Conservation (phyloP, 2,888 invertebrate species). For the Dryocosmus kuriphilus region DNA sequence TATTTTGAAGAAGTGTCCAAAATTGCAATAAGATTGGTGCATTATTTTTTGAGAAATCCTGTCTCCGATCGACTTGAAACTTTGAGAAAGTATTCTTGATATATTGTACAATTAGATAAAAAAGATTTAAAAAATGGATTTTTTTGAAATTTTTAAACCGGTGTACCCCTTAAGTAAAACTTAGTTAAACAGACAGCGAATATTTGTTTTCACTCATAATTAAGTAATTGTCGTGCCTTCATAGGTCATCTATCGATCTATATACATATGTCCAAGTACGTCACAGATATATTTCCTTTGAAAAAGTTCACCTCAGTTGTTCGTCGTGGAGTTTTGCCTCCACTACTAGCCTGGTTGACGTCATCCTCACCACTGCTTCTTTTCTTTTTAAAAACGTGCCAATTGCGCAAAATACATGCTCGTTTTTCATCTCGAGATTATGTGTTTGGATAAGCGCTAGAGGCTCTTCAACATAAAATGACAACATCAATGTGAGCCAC, state of each 20-base stretch:
- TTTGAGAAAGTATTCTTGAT: too few species aligned
- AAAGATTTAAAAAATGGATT: too few species aligned
- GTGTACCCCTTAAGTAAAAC: neutral
- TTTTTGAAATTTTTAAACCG: too few species aligned
- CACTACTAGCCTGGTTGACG: constrained; percentile 46
- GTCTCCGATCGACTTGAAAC: too few species aligned
- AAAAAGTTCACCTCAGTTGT: constrained; percentile 24
- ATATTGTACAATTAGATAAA: too few species aligned
- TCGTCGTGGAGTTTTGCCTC: constrained; percentile 16
- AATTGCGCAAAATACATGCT: constrained; percentile 71
- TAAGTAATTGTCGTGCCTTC: constrained; percentile 17
- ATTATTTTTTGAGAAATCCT: too few species aligned
- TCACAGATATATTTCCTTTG: constrained; percentile 34
- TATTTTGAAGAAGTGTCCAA: too few species aligned
- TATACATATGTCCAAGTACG: constrained; percentile 29
- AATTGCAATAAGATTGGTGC: too few species aligned
- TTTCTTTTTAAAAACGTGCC: constrained; percentile 69
- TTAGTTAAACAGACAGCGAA: neutral
- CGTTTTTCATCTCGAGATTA: constrained; percentile 42
- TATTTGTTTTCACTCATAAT: constrained; percentile 11
- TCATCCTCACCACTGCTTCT: constrained; percentile 50
- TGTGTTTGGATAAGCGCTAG: constrained; percentile 24
- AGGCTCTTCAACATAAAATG: neutral
- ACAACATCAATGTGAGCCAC: neutral
- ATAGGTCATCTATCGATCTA: constrained; percentile 36